A percentile compares a stretch with the other conserved stretches of the same genome.
Conservation (phyloP, 2,888 invertebrate genomes). For the Amphimallon solstitiale region DNA sequence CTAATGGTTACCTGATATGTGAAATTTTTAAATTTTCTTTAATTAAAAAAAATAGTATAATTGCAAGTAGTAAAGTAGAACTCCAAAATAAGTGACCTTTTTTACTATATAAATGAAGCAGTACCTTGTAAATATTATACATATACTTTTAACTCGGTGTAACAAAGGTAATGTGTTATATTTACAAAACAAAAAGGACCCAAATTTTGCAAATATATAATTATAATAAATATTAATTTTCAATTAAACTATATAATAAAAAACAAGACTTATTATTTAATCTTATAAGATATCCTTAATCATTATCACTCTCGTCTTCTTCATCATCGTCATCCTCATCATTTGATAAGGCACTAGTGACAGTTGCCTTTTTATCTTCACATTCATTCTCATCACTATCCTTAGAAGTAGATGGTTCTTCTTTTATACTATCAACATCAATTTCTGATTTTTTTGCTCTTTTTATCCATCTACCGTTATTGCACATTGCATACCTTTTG, state of each 20-base stretch:
- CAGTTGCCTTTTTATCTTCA: constrained; percentile 2
- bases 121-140: constrained; percentile 61
- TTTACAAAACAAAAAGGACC: constrained; percentile 58
- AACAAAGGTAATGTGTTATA: constrained; percentile 57
- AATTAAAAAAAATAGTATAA: constrained; percentile 24
- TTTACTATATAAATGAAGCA: constrained; percentile 59
- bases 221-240: constrained; percentile 47
- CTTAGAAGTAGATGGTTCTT: constrained; percentile 37
- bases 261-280: constrained; percentile 42
- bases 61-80: constrained; percentile 46
- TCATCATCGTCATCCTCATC: constrained; percentile 11
- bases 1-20: constrained; percentile 15
- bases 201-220: constrained; percentile 56
- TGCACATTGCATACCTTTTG: constrained; percentile 50
- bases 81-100: constrained; percentile 62
- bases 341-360: not conserved
- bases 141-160: constrained; percentile 27
- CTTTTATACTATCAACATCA: constrained; percentile 30
- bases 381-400: constrained; percentile 11
- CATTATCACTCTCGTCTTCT: constrained; percentile 18
- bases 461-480: constrained; percentile 53
- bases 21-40: constrained; percentile 29
- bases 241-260: constrained; percentile 42
- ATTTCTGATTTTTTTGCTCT: constrained; percentile 36
- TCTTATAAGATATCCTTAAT: constrained; percentile 11